Percentiles rank a stretch among this genome's conserved stretches.
These are phyloP conservation scores for Pachyseris speciosa DNA, from an alignment of 64 coral and sea anemone genomes.

Conservation along the genomic window DNA sequence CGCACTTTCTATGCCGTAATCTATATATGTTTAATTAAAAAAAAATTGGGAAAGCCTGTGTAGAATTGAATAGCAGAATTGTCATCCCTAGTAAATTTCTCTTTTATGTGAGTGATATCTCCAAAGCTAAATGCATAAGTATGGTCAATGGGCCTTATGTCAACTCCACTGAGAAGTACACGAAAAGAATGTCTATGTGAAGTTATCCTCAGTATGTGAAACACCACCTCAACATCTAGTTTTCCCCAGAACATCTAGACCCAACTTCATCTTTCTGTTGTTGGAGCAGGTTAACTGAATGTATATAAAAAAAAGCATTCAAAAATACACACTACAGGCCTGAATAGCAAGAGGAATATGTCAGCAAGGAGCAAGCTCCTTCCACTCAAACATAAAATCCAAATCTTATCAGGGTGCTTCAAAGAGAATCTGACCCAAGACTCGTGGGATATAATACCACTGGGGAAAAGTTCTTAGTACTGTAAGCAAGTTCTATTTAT, in stretches of 20 bases:
- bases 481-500: slow-evolving; percentile 29
- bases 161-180: slow-evolving; percentile 36
- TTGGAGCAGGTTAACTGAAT: slow-evolving; percentile 32
- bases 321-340: slow-evolving; percentile 13
- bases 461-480: neutral
- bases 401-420: slow-evolving; percentile 29
- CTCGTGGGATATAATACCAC: slow-evolving; percentile 12
- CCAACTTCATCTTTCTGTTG: neutral
- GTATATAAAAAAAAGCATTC: slow-evolving; percentile 9
- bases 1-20: too few relatives aligned
- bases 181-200: slow-evolving; percentile 34
- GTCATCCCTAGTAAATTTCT: too few relatives aligned
- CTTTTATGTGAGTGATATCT: neutral
- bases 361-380: slow-evolving; percentile 1
- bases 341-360: slow-evolving; percentile 27
- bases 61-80: too few relatives aligned
- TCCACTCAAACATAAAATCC: neutral
- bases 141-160: slow-evolving; percentile 33
- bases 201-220: slow-evolving; percentile 52
- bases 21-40: too few relatives aligned
- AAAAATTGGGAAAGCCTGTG: too few relatives aligned
- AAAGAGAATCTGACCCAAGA: slow-evolving; percentile 32
- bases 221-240: slow-evolving; percentile 22
- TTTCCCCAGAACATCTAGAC: neutral
- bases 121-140: slow-evolving; percentile 67